A percentile compares a stretch with the other conserved stretches of the same genome.
These are phyloP conservation scores for Styela plicata DNA, from an alignment of 23 tunicate species.

Conservation along the genomic window DNA sequence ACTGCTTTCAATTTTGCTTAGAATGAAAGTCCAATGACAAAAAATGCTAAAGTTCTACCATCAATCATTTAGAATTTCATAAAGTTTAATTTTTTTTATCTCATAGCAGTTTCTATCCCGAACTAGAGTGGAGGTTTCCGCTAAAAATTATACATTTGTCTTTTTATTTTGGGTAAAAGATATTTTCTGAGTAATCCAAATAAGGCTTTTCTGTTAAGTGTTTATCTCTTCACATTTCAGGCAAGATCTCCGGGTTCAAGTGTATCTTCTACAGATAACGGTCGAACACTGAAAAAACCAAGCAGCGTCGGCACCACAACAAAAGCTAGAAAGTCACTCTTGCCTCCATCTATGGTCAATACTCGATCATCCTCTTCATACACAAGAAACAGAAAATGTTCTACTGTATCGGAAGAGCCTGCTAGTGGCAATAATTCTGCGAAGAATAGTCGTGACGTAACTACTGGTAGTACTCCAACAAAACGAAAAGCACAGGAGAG, in stretches of 20 bases:
- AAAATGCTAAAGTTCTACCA: too few relatives aligned
- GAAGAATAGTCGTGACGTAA: not conserved
- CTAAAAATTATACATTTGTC: too few relatives aligned
- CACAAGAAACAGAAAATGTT: not conserved
- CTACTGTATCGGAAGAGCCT: not conserved
- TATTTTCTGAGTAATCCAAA: too few relatives aligned
- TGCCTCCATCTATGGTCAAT: constrained; percentile 24
- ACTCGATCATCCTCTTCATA: constrained; percentile 23
- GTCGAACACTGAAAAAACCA: not conserved
- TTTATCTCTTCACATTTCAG: not conserved
- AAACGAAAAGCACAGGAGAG: constrained; percentile 58
- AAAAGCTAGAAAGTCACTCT: constrained; percentile 33
- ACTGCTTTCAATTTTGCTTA: too few relatives aligned
- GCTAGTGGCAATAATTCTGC: not conserved
- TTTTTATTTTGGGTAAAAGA: too few relatives aligned
- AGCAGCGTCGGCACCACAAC: not conserved
- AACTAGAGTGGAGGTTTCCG: too few relatives aligned
- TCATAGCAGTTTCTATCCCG: too few relatives aligned
- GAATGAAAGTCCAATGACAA: too few relatives aligned
- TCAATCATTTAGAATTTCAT: too few relatives aligned
- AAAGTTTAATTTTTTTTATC: too few relatives aligned
- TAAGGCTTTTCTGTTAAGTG: constrained; percentile 15
- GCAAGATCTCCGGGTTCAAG: not conserved
- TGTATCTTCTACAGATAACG: not conserved
- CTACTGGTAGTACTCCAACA: constrained; percentile 16